phyloP scores from a whole-genome alignment of 2,113 vertebrate genomes.

The Phoxinus phoxinus region DNA sequence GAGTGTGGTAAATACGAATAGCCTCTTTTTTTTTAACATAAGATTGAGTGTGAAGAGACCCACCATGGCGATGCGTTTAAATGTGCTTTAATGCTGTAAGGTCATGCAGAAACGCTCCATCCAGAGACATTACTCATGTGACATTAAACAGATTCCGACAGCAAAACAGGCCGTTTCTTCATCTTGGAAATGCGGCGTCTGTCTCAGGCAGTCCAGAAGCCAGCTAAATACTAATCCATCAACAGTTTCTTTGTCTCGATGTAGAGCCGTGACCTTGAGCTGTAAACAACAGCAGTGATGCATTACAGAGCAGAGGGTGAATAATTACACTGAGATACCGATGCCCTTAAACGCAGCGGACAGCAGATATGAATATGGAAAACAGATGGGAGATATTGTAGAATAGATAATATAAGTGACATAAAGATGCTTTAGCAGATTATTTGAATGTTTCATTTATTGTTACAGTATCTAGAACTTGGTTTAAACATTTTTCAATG shows the following conservation, averaged over 20 bases:
- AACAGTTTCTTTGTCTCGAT: slow-evolving; percentile 54
- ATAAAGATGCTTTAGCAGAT: slow-evolving; percentile 30
- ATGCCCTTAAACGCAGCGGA: slow-evolving; percentile 54
- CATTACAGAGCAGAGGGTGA: slow-evolving; percentile 63
- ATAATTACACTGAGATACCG: slow-evolving; percentile 61
- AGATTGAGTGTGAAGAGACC: not conserved
- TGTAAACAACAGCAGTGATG: slow-evolving; percentile 68
- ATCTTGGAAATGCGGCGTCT: slow-evolving; percentile 61
- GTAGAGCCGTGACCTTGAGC: slow-evolving; percentile 68
- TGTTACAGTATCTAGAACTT: not conserved
- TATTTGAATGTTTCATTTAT: not conserved
- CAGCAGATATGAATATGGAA: slow-evolving; percentile 44
- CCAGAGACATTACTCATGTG: slow-evolving; percentile 48
- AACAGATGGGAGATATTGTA: slow-evolving; percentile 17
- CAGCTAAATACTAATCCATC: slow-evolving; percentile 72
- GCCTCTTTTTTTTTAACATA: not conserved
- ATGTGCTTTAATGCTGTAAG: slow-evolving; percentile 24
- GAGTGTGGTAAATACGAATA: not conserved
- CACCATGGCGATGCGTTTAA: not conserved
- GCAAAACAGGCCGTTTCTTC: slow-evolving; percentile 56
- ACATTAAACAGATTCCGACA: slow-evolving; percentile 55
- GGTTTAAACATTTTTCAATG: not conserved
- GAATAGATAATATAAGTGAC: slow-evolving; percentile 24
- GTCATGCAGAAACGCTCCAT: slow-evolving; percentile 32
- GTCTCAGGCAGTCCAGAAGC: slow-evolving; percentile 64